A percentile compares a stretch with the other conserved stretches of the same genome.
Conservation (phyloP, 2,888 invertebrate species). For the Metalampra italica region DNA sequence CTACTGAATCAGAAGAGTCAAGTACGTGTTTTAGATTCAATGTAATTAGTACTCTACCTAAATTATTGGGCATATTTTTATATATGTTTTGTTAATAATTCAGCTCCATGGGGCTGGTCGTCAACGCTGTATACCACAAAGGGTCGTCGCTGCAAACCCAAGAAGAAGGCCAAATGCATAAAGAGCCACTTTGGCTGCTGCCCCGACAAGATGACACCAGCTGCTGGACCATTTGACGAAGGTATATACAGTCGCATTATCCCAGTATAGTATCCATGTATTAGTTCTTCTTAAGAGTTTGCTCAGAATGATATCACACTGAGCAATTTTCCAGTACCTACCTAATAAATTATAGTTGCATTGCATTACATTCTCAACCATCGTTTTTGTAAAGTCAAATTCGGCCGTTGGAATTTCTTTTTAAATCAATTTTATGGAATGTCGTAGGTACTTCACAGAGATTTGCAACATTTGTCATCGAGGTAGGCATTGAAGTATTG, state of each 20-base stretch:
- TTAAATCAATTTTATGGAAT: no score
- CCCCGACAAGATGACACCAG: constrained; percentile 85
- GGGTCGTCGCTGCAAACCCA: constrained; percentile 78
- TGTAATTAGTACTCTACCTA: background rate
- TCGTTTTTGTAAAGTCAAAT: no score
- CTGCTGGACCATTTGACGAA: constrained; percentile 89
- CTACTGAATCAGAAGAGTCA: constrained; percentile 16
- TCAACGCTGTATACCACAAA: constrained; percentile 74
- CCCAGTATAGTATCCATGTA: background rate
- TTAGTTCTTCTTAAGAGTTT: background rate
- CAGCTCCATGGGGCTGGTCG: constrained; percentile 74
- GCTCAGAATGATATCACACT: background rate
- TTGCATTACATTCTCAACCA: no score
- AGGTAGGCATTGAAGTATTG: no score
- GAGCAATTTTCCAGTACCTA: no score
- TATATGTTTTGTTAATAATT: constrained; percentile 11
- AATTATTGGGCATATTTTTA: background rate
- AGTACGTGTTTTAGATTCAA: constrained; percentile 18
- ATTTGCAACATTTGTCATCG: no score
- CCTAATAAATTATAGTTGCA: no score
- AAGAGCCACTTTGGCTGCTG: constrained; percentile 89
- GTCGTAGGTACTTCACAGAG: no score
- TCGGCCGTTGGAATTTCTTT: no score
- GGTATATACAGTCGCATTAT: constrained; percentile 48
- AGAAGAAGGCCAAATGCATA: constrained; percentile 75